Evolutionary conservation across 2,888 invertebrate genomes (phyloP).

Genomic region (Lasioglossum villosulum): DNA sequence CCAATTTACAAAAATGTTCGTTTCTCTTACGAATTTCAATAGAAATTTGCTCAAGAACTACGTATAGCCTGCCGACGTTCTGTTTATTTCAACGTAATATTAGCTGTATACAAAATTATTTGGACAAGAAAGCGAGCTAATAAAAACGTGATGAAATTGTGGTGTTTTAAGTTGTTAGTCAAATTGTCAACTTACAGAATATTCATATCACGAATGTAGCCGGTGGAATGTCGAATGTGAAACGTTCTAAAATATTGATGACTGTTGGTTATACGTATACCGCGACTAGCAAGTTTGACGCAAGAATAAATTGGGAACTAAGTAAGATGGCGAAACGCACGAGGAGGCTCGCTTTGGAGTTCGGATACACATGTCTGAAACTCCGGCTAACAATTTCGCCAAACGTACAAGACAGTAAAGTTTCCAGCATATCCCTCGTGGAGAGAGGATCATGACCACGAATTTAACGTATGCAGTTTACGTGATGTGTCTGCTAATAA

Average conservation of each 20-base stretch:
- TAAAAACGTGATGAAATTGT: no score
- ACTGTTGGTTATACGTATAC: not conserved
- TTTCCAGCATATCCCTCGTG: slow-evolving; percentile 38
- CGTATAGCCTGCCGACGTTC: not conserved
- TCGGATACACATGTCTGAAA: not conserved
- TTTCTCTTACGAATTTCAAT: not conserved
- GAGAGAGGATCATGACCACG: slow-evolving; percentile 20
- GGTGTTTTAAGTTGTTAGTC: no score
- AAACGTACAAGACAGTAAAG: slow-evolving; percentile 36
- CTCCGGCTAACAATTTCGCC: slow-evolving; percentile 30
- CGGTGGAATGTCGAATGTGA: not conserved
- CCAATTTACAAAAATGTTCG: not conserved
- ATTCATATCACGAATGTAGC: not conserved
- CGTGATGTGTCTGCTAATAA: slow-evolving; percentile 34
- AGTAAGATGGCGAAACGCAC: not conserved
- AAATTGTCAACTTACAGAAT: not conserved
- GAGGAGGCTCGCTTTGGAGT: not conserved
- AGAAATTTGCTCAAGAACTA: not conserved
- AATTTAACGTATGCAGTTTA: slow-evolving; percentile 36
- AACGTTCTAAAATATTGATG: not conserved
- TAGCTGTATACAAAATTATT: no score
- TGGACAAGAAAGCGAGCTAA: no score
- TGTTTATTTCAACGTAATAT: no score
- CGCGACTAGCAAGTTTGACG: not conserved
- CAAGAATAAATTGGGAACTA: slow-evolving; percentile 11